Conservation (phyloP, 2,113 vertebrate genomes). For the Corythoichthys intestinalis region DNA sequence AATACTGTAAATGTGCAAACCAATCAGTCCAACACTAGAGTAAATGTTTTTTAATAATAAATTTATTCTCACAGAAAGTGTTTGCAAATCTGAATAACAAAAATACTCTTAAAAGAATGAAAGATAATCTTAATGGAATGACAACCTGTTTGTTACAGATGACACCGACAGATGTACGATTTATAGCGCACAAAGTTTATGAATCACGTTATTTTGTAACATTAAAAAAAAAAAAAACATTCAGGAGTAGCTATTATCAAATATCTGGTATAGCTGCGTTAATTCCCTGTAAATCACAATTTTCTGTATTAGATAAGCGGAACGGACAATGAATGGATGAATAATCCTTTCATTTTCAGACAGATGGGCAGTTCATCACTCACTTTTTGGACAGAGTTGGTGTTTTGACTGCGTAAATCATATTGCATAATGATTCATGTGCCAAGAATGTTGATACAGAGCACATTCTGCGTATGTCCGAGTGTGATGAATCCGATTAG, state of each 20-base stretch:
- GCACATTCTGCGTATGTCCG: neutral
- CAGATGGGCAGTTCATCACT: neutral
- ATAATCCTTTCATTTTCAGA: too few species aligned
- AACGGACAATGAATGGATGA: too few species aligned
- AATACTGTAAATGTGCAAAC: neutral
- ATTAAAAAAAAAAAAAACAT: neutral
- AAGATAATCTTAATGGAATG: neutral
- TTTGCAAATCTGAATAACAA: neutral
- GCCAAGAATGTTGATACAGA: neutral
- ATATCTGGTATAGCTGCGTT: neutral
- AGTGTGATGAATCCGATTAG: neutral
- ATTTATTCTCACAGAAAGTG: neutral
- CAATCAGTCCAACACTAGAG: neutral
- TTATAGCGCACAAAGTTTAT: neutral
- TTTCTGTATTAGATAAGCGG: too few species aligned
- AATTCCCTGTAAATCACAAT: neutral
- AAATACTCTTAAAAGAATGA: neutral
- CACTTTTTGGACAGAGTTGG: neutral
- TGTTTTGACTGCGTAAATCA: neutral
- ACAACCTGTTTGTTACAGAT: neutral
- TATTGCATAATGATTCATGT: neutral
- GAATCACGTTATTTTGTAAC: neutral
- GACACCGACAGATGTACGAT: neutral
- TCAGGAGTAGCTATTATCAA: conserved; percentile 1
- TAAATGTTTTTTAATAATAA: neutral